Conservation (phyloP, 2,888 invertebrate genomes). For the Lepidonotus clava region DNA sequence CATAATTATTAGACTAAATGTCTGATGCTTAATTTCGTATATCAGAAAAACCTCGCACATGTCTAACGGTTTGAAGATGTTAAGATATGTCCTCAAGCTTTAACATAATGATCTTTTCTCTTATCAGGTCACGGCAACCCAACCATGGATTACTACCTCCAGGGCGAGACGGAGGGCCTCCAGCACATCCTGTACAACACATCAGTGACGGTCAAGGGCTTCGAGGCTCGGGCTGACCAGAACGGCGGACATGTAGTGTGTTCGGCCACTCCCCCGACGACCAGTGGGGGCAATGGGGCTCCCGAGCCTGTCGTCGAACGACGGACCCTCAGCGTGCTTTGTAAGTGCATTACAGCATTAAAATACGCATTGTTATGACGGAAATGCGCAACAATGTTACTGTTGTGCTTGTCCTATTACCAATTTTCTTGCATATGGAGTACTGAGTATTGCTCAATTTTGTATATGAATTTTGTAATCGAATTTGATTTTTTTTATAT, state of each 20-base stretch:
- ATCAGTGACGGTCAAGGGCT: background rate
- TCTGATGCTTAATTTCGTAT: no score
- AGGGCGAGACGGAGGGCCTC: background rate
- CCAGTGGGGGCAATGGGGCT: no score
- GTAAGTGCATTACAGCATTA: background rate
- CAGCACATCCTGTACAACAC: background rate
- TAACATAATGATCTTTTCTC: background rate
- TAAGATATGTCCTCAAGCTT: no score
- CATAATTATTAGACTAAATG: no score
- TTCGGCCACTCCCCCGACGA: background rate
- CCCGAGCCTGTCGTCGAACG: background rate
- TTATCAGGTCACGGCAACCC: background rate
- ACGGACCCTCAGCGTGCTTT: background rate
- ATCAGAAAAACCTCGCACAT: no score
- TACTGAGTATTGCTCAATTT: no score
- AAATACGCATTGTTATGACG: background rate
- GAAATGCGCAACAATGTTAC: background rate
- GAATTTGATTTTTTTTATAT: no score
- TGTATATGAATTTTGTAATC: no score
- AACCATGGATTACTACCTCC: background rate
- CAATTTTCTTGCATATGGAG: background rate
- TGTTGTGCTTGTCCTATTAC: background rate
- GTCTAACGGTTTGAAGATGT: no score
- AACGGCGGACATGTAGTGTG: background rate
- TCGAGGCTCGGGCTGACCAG: background rate